Evolutionary conservation across 2,888 invertebrate species (phyloP), one percentile per base, ranked within the genome.

Genomic region (Callosobruchus maculatus): DNA sequence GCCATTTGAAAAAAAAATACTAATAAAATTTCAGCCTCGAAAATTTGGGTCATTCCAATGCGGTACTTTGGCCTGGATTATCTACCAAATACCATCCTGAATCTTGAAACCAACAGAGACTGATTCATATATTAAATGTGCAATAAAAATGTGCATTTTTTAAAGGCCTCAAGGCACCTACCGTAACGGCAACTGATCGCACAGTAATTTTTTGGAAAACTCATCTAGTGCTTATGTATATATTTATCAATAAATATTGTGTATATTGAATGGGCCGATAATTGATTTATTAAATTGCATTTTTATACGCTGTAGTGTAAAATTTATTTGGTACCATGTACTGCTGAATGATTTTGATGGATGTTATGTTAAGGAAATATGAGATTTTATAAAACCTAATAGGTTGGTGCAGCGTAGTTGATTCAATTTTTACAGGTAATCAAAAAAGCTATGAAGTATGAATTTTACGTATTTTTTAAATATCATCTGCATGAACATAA

Each of bases 41-140:
- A n/a, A n/a, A n/a, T n/a, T n/a, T n/a, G n/a, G n/a, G n/a, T n/a
- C n/a, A n/a, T n/a, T n/a, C n/a, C n/a, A n/a, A n/a, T n/a, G 26
- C 26, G 7, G 7, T 2, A 4, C 7, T 26, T 26, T 26, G 13
- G 13, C 49, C 1, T 49, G 49, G 13, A 49, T 49, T 18, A 18
- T 49, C 3, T 18, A 49, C 13, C 49, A 49, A 49, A 49, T 49
- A 49, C 13, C 13, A 49, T 18, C 49, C 30, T 30, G 30, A 30
- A 30, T 13, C 49, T 26, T 26, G 3, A 26, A 26, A 4, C 26
- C 7, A 26, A 49, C 7, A 49, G 13, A 49, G 76, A 76, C 76
- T 76, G 76, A 76, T 76, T 71, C 68, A 72, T 70, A 9, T 76
- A 70, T 72, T 72, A 71, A 72, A 70, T 76, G 76, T 76, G 76